Evolutionary conservation across 2,797 vertebrate genomes (phyloP).

Genomic region (Rhynchonycteris naso): DNA sequence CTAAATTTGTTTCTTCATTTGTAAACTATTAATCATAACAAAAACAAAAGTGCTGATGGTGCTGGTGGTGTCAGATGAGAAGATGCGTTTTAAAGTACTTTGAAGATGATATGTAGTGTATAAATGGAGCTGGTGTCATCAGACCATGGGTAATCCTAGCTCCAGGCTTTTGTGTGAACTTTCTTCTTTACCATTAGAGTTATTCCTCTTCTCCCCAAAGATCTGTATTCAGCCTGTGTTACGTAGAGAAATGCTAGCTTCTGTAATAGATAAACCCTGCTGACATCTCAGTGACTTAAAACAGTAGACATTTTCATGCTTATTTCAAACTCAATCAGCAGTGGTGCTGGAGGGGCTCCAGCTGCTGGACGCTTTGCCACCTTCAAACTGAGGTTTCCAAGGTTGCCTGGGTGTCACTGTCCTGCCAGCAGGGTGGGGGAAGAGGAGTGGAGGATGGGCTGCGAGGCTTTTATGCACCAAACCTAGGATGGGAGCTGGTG

Average conservation of each 20-base stretch:
- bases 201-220: not conserved
- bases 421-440: not conserved
- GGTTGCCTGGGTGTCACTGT: not conserved
- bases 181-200: slow-evolving; percentile 11
- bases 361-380: not conserved
- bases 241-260: slow-evolving; percentile 6
- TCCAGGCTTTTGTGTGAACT: not conserved
- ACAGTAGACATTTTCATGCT: slow-evolving; percentile 25
- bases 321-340: slow-evolving; percentile 14
- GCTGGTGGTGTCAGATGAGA: slow-evolving; percentile 16
- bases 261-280: slow-evolving; percentile 20
- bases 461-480: slow-evolving; percentile 17
- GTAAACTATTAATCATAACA: not conserved
- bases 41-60: not conserved
- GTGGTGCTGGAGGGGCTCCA: not conserved
- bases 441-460: not conserved
- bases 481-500: not conserved
- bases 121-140: not conserved
- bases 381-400: not conserved
- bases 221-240: slow-evolving; percentile 29
- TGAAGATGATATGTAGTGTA: slow-evolving; percentile 21
- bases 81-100: slow-evolving; percentile 32
- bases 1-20: slow-evolving; percentile 45
- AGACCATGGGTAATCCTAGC: not conserved
- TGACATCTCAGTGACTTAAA: slow-evolving; percentile 24